These are phyloP conservation scores for Leptinotarsa undecemlineata DNA, from an alignment of 1,140 invertebrate species.

Conservation along the genomic window DNA sequence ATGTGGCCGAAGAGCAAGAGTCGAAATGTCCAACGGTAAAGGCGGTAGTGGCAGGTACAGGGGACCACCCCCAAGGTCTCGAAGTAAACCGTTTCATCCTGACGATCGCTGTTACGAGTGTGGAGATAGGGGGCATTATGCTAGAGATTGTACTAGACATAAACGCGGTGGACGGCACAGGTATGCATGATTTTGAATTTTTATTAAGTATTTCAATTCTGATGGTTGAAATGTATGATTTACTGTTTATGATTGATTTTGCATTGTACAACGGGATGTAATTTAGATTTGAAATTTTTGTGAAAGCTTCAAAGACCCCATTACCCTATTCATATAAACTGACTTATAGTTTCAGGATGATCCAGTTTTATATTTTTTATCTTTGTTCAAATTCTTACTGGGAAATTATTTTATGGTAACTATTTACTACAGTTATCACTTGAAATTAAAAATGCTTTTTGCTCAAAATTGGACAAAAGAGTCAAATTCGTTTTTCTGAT, in stretches of 20 bases:
- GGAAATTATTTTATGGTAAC: too few species aligned
- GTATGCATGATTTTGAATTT: conserved; percentile 57
- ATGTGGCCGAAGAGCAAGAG: conserved; percentile 86
- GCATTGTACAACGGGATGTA: conserved; percentile 31
- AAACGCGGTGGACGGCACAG: conserved; percentile 59
- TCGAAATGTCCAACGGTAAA: conserved; percentile 89
- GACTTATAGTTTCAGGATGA: not conserved
- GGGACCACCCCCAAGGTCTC: conserved; percentile 59
- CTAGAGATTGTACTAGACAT: conserved; percentile 80
- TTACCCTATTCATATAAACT: not conserved
- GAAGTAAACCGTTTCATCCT: conserved; percentile 72
- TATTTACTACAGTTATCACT: too few species aligned
- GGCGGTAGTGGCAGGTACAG: conserved; percentile 65
- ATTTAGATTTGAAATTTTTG: not conserved
- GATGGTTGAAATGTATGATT: conserved; percentile 18
- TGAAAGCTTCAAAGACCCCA: not conserved
- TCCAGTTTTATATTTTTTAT: not conserved
- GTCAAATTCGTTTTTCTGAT: too few species aligned
- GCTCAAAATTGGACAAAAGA: too few species aligned
- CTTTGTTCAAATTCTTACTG: too few species aligned
- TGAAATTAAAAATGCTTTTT: too few species aligned
- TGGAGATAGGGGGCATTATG: conserved; percentile 88
- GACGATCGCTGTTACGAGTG: conserved; percentile 92
- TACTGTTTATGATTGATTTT: conserved; percentile 17
- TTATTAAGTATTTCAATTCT: not conserved